Evolutionary conservation across 2,113 vertebrate species (phyloP).

Genomic region (Actenoides hombroni): DNA sequence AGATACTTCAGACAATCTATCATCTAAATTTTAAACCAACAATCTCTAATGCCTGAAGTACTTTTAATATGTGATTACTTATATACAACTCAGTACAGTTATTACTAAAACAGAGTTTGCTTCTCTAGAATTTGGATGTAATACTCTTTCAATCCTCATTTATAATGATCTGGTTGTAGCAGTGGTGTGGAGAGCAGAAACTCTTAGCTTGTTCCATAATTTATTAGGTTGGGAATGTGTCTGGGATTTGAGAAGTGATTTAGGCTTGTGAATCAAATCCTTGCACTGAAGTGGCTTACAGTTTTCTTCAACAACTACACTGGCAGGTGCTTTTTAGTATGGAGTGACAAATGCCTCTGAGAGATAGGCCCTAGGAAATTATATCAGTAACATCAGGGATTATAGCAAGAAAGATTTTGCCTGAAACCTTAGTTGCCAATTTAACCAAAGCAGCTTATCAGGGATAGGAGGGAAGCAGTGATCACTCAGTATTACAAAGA

Average conservation of each 20-base stretch:
- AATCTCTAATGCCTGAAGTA: background rate
- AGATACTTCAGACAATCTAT: background rate
- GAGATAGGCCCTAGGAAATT: background rate
- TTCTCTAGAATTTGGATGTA: background rate
- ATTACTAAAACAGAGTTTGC: background rate
- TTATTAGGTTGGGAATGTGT: background rate
- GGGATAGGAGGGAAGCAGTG: accelerated
- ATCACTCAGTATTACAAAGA: background rate
- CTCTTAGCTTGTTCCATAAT: background rate
- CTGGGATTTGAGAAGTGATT: background rate
- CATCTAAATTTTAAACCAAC: background rate
- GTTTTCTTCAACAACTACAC: background rate
- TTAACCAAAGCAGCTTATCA: background rate
- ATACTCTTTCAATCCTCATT: background rate
- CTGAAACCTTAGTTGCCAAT: background rate
- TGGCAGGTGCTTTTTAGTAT: background rate
- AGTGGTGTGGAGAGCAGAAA: background rate
- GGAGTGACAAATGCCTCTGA: background rate
- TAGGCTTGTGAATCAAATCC: background rate
- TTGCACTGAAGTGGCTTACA: background rate
- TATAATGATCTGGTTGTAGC: background rate
- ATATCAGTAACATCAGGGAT: background rate
- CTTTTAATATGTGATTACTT: background rate
- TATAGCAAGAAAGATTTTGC: background rate
- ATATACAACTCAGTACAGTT: background rate